These are phyloP conservation scores for Druceiella hillmani DNA, from an alignment of 2,888 invertebrate genomes.

Conservation along the genomic window DNA sequence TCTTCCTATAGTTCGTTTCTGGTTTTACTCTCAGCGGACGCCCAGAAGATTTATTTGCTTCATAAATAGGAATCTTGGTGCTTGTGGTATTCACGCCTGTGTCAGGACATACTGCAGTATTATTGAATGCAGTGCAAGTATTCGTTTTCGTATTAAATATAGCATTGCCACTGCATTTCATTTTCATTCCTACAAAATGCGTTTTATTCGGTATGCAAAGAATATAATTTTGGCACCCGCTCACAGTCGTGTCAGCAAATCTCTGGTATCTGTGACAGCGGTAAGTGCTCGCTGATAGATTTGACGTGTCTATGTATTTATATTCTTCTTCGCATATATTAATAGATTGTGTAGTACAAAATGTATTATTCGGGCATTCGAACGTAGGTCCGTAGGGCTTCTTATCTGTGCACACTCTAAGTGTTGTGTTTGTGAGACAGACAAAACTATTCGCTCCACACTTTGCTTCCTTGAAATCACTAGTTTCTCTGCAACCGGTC, in stretches of 20 bases:
- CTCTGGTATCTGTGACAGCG: conserved; percentile 39
- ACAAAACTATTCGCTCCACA: conserved; percentile 43
- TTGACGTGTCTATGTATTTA: conserved; percentile 37
- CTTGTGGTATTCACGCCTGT: too few species aligned
- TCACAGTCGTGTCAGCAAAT: conserved; percentile 39
- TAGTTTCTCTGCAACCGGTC: too few species aligned
- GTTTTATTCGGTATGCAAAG: conserved; percentile 42
- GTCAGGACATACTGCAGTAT: too few species aligned
- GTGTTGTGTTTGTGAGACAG: conserved; percentile 34
- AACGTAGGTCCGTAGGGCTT: conserved; percentile 37
- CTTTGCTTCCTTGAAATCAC: too few species aligned
- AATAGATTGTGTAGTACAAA: conserved; percentile 43
- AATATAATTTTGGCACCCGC: conserved; percentile 45
- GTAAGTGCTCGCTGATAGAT: conserved; percentile 31
- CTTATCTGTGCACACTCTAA: conserved; percentile 38
- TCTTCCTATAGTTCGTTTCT: too few species aligned
- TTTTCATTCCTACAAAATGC: conserved; percentile 44
- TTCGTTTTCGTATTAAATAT: conserved; percentile 41
- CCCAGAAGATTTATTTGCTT: too few species aligned
- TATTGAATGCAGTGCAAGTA: conserved; percentile 41
- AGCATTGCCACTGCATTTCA: conserved; percentile 42
- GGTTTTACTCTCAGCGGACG: too few species aligned
- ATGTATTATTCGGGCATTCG: conserved; percentile 36
- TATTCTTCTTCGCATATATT: conserved; percentile 39
- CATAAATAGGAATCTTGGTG: too few species aligned